A percentile compares a stretch with the other conserved stretches of the same genome.
These are phyloP conservation scores for Chiridota heheva DNA, from an alignment of 35 echinoderm and acorn worm species.

Conservation along the genomic window DNA sequence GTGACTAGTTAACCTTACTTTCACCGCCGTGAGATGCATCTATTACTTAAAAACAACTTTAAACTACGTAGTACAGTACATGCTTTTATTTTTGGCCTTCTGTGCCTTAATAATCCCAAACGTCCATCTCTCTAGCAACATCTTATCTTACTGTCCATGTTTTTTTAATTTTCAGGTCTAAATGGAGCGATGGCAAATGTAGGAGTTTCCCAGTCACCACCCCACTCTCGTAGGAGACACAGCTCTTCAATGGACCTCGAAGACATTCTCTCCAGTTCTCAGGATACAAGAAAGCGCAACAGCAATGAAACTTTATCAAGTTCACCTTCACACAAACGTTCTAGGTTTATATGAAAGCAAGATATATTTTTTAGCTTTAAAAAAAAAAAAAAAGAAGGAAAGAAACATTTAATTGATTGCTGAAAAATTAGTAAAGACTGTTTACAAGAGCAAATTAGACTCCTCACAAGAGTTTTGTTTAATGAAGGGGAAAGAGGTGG, in stretches of 20 bases:
- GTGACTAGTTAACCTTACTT: too few species aligned
- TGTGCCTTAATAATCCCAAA: not conserved
- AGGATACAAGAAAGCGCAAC: conserved; percentile 32
- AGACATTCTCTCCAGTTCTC: conserved; percentile 23
- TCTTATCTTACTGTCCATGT: not conserved
- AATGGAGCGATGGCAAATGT: conserved; percentile 99
- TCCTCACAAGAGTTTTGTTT: too few species aligned
- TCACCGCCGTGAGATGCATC: too few species aligned
- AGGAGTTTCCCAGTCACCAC: conserved; percentile 82
- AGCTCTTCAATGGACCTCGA: conserved; percentile 36
- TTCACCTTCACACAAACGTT: conserved; percentile 38
- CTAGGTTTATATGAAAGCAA: conserved; percentile 33
- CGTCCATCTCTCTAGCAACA: not conserved
- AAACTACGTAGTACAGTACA: not conserved
- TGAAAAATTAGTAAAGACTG: too few species aligned
- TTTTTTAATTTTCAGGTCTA: conserved; percentile 71
- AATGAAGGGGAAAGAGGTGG: too few species aligned
- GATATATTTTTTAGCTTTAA: too few species aligned
- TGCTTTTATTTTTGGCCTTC: not conserved
- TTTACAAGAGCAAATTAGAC: too few species aligned
- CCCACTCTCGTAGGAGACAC: conserved; percentile 59
- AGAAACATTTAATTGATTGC: too few species aligned
- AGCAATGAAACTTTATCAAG: conserved; percentile 37
- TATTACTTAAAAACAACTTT: not conserved
- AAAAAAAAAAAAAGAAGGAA: too few species aligned